These are phyloP conservation scores for Lathamus discolor DNA, from an alignment of 2,113 vertebrate species.

Conservation along the genomic window DNA sequence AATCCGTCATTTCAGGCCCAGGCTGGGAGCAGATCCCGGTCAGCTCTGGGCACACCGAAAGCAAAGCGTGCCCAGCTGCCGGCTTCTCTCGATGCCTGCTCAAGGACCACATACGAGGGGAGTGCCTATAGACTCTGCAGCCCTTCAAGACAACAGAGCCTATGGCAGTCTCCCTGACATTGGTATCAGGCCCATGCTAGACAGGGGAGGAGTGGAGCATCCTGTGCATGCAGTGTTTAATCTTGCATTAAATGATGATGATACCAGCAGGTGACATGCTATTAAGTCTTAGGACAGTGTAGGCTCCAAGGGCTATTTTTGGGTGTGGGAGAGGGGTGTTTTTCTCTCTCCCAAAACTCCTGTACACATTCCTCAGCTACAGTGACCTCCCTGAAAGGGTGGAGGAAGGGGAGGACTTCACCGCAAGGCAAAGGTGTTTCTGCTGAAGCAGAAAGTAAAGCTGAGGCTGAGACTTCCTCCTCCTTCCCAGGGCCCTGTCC, in stretches of 20 bases:
- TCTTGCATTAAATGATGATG: background rate
- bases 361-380: background rate
- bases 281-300: background rate
- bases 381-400: background rate
- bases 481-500: background rate
- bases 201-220: background rate
- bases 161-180: background rate
- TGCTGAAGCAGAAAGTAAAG: background rate
- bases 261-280: background rate
- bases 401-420: background rate
- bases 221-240: background rate
- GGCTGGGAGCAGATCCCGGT: background rate
- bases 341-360: background rate
- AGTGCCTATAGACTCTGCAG: background rate
- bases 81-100: background rate
- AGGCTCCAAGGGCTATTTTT: background rate
- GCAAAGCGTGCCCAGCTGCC: background rate
- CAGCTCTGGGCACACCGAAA: background rate
- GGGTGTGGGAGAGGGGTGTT: background rate
- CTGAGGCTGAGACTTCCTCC: background rate
- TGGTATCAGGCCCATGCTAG: background rate
- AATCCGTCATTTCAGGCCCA: background rate
- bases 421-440: background rate
- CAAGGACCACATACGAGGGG: fast-evolving
- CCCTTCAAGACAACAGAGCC: background rate